Base-by-base conservation (phyloP, 2,888 invertebrate species). In the Clusia tigrina region DNA sequence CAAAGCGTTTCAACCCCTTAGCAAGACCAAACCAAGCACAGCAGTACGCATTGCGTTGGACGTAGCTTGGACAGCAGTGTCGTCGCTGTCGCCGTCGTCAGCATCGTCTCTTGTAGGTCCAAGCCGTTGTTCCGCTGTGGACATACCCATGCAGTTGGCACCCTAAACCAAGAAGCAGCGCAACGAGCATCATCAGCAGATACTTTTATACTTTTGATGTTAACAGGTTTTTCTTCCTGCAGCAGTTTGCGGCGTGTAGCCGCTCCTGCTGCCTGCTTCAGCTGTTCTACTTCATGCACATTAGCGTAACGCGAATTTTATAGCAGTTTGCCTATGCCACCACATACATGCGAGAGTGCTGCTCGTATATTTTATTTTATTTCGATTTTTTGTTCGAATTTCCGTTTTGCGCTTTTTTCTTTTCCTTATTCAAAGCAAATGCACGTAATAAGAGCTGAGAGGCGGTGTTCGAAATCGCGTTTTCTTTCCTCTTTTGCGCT, bases 371-470 rank as follows among this genome's bases (percentile, higher is more conserved):
- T 32, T 32, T 9, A 32, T 32, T 32, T 32, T 5, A 32, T 32
- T n/a, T n/a, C 66, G 66, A 63, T 65, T 59, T 66, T 67, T 67
- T 69, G 67, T 71, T 73, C 69, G 71, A 74, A 74, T 71, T 79
- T 79, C 79, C 80, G 71, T 67, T 71, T 66, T 69, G 63, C 65
- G 60, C 63, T 66, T 63, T 64, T 62, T 46, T 62, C 60, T 26
- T 62, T 48, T 55, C 52, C 58, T 68, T 65, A 60, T 64, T 58
- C 24, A 20, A 6, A 48, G 56, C 22, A 59, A 22, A 62, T n/a
- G n/a, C 64, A 58, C 65, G 81, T 78, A 81, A 81, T 80, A 77
- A 74, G 81, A 81, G 81, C 78, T 74, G 73, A 77, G 79, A 81
- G 81, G 81, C 80, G 81, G 79, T 77, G 73, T 81, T 78, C 72